Base-by-base conservation (phyloP, 2,888 invertebrate species). In the Nomada fucata region DNA sequence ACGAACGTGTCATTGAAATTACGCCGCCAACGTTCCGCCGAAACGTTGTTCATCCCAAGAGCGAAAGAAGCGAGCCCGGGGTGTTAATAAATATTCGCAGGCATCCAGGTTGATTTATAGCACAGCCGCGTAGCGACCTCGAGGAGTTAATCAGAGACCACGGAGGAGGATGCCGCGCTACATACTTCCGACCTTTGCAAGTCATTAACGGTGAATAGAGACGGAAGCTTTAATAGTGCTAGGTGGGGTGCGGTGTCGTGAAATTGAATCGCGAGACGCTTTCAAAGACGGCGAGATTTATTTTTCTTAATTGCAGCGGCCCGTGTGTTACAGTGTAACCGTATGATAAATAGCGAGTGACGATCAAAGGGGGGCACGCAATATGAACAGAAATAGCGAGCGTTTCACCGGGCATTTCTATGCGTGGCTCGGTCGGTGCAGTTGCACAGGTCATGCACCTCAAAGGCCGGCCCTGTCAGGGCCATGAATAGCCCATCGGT, bases 401-500 rank as follows among this genome's bases (percentile, higher is more conserved):
- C 73, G 63, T 73, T 86, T 83, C 73, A 80, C 73, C 79, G 86
- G 68, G 76, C 61, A 76, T 82, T 77, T 61, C 72, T 73, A 80
- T 67, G 86, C 77, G 73, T 78, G 76, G 72, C 61, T 74, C 74
- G 50, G 44, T 65, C 64, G 81, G 44, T 59, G 81, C 81, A 86
- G 86, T 82, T 84, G 84, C 84, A 82, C 79, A 60, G 86, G 86
- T 86, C 86, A 86, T 86, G 82, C 79, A 86, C 86, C 86, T 82
- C 82, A 78, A 86, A 86, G 84, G 79, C 84, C 76, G 50, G 79
- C 75, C 82, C 84, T 86, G 86, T 82, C 82, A 87, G 87, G 82
- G 87, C 84, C 85, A 68, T 86, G 86, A 86, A 86, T 87, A 86
- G 86, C 87, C 85, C 84, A 85, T 78, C 80, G 86, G 85, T 76